Evolutionary conservation across 2,888 invertebrate species (phyloP).

Genomic region (Cephus sareptanus): DNA sequence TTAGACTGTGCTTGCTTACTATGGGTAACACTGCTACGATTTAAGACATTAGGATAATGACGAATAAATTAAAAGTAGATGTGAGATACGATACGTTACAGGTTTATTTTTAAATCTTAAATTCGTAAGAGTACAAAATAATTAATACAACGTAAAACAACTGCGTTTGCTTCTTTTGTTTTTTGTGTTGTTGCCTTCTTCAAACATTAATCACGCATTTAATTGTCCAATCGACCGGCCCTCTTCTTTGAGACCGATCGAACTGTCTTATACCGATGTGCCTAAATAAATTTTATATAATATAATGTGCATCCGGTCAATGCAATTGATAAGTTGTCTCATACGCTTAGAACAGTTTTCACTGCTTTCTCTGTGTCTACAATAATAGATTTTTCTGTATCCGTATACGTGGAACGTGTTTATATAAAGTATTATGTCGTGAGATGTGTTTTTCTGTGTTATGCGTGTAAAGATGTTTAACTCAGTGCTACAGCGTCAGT

Average conservation of each 20-base stretch:
- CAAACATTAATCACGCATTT: not conserved
- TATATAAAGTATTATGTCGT: not conserved
- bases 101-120: slow-evolving; percentile 54
- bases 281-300: not conserved
- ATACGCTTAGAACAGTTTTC: not conserved
- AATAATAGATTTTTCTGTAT: not conserved
- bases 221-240: not conserved
- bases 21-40: slow-evolving; percentile 69
- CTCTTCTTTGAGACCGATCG: not conserved
- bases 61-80: not conserved
- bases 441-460: not conserved
- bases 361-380: not conserved
- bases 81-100: slow-evolving; percentile 44
- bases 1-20: slow-evolving; percentile 76
- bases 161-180: slow-evolving; percentile 26
- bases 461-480: slow-evolving; percentile 1
- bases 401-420: not conserved
- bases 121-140: slow-evolving; percentile 59
- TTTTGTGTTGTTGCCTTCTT: not conserved
- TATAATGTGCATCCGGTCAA: not conserved
- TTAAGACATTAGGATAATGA: slow-evolving; percentile 8
- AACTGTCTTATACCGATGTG: not conserved
- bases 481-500: not conserved
- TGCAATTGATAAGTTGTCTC: not conserved
- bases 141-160: slow-evolving; percentile 57